Conservation (phyloP, 2,113 vertebrate genomes). For the Tupaia tana region DNA sequence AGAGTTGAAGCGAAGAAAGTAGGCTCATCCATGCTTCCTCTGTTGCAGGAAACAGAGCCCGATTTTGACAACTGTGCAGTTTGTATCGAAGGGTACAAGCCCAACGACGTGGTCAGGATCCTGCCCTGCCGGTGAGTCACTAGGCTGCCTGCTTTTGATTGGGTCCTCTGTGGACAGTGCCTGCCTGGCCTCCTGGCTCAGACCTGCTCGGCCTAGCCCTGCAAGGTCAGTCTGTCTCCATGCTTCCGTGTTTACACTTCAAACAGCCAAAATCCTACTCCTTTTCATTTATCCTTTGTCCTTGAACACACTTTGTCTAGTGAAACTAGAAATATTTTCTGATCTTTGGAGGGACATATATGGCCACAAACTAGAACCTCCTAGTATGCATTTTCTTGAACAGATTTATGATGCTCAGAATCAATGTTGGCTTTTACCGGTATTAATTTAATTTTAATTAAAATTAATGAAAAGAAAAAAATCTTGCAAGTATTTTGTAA, state of each 20-base stretch:
- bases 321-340: not conserved
- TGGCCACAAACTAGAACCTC: not conserved
- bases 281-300: not conserved
- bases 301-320: not conserved
- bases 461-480: not conserved
- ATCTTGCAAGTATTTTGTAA: not conserved
- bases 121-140: constrained; percentile 94
- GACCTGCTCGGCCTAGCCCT: not conserved
- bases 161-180: not conserved
- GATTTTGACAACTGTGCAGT: constrained; percentile 99
- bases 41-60: constrained; percentile 94
- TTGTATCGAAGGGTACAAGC: constrained; percentile 98
- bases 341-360: not conserved
- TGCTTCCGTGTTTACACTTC: rapidly evolving
- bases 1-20: not conserved
- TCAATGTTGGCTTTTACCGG: not conserved
- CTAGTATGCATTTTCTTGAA: not conserved
- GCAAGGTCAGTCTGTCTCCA: no score
- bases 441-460: not conserved
- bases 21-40: constrained; percentile 65
- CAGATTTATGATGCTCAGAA: not conserved
- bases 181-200: not conserved
- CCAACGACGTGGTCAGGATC: constrained; percentile 96
- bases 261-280: not conserved
- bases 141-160: not conserved